Evolutionary conservation across 2,797 vertebrate species (phyloP).

Genomic region (Amphiprion clarkii): DNA sequence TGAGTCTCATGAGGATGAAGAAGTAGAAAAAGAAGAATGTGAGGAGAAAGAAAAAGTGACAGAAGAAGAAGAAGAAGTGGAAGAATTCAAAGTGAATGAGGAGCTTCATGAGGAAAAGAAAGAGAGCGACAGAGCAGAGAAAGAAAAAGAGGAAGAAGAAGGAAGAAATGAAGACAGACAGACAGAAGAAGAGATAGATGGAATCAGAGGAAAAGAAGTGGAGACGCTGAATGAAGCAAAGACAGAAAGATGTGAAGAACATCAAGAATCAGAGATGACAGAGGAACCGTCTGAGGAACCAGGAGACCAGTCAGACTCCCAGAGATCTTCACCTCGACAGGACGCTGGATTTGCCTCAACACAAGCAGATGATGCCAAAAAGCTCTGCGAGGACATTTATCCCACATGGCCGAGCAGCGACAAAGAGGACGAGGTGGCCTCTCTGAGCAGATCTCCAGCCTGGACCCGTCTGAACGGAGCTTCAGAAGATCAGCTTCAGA

Average conservation of each 20-base stretch:
- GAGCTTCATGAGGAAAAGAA: no score
- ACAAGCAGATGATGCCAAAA: constrained; percentile 16
- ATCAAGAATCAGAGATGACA: background rate
- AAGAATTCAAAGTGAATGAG: no score
- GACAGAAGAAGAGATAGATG: no score
- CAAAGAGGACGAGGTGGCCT: constrained; percentile 14
- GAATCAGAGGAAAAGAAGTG: no score
- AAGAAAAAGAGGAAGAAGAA: no score
- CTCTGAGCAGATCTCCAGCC: background rate
- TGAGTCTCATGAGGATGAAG: no score
- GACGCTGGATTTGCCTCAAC: background rate
- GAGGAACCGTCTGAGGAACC: background rate
- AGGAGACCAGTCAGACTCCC: background rate
- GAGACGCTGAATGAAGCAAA: no score
- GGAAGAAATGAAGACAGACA: background rate
- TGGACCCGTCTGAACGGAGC: no score
- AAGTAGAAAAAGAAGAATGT: no score
- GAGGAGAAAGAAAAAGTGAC: no score
- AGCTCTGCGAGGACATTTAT: constrained; percentile 33
- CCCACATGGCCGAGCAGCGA: constrained; percentile 40
- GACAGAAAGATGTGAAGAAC: background rate
- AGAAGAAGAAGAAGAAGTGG: no score
- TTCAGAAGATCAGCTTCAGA: background rate
- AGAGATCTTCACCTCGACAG: background rate
- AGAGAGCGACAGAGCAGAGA: no score